Evolutionary conservation across 2,888 invertebrate genomes (phyloP).

Genomic region (Drosophila nr. perissopoda): DNA sequence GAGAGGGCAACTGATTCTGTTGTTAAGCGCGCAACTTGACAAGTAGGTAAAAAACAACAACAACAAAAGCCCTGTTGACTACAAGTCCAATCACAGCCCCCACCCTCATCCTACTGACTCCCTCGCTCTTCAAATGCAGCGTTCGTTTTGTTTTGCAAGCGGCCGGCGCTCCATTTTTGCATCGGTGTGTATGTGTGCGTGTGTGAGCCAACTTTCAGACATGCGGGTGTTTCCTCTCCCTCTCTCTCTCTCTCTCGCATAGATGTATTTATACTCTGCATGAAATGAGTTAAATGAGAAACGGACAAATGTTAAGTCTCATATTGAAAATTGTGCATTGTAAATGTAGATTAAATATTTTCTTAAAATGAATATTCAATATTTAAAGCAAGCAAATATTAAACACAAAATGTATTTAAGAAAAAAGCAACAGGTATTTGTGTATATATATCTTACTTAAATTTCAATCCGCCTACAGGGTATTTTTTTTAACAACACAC

Average conservation of each 20-base stretch:
- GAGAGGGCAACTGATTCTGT: conserved; percentile 66
- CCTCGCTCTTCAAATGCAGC: background rate
- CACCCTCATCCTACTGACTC: background rate
- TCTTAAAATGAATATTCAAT: background rate
- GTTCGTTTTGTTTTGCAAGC: conserved; percentile 58
- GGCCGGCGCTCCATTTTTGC: conserved; percentile 48
- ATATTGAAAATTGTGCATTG: background rate
- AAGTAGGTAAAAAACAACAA: conserved; percentile 57
- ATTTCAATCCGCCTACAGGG: background rate
- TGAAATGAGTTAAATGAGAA: background rate
- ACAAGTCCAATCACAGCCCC: background rate
- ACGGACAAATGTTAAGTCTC: background rate
- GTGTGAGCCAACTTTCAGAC: conserved; percentile 20
- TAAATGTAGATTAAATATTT: background rate
- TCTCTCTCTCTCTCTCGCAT: conserved; percentile 4
- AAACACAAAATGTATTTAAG: background rate
- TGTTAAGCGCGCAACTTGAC: conserved; percentile 64
- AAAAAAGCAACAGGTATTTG: background rate
- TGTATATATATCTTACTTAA: background rate
- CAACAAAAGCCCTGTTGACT: conserved; percentile 18
- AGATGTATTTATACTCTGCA: background rate
- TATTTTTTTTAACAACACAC: background rate
- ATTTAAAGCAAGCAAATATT: background rate
- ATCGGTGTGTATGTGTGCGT: conserved; percentile 7
- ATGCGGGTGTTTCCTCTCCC: conserved; percentile 29